Evolutionary conservation across 2,113 vertebrate genomes (phyloP).

Genomic region (Epinephelus moara): DNA sequence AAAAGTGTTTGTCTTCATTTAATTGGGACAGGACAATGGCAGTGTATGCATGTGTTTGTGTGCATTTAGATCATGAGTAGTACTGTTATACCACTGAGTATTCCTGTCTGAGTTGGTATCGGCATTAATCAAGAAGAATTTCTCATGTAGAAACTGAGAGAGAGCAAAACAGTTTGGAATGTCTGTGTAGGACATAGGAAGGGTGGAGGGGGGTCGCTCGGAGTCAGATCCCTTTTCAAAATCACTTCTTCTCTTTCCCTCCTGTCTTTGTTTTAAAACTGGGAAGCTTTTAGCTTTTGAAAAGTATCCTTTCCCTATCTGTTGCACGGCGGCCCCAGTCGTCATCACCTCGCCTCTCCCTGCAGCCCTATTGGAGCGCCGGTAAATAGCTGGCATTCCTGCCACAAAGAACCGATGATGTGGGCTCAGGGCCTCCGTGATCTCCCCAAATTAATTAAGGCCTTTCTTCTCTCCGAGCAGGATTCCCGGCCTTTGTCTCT

Average conservation of each 20-base stretch:
- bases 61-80: neutral
- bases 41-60: neutral
- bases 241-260: constrained; percentile 80
- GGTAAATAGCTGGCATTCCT: constrained; percentile 88
- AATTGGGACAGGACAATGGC: neutral
- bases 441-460: constrained; percentile 87
- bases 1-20: neutral
- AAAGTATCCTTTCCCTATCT: constrained; percentile 88
- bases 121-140: constrained; percentile 35
- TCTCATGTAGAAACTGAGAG: constrained; percentile 26
- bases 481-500: constrained; percentile 68
- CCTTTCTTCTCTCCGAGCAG: constrained; percentile 72
- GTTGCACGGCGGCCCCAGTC: constrained; percentile 74
- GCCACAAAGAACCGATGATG: constrained; percentile 85
- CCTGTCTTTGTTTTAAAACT: constrained; percentile 85
- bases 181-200: constrained; percentile 65
- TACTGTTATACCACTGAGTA: neutral
- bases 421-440: constrained; percentile 73
- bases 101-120: constrained; percentile 2
- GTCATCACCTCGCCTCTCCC: constrained; percentile 86
- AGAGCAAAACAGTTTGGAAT: constrained; percentile 73
- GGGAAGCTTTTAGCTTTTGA: constrained; percentile 89
- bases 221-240: constrained; percentile 83
- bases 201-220: constrained; percentile 11
- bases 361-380: constrained; percentile 74